Evolutionary conservation across 2,888 invertebrate species (phyloP).

Genomic region (Aphodius sticticus): DNA sequence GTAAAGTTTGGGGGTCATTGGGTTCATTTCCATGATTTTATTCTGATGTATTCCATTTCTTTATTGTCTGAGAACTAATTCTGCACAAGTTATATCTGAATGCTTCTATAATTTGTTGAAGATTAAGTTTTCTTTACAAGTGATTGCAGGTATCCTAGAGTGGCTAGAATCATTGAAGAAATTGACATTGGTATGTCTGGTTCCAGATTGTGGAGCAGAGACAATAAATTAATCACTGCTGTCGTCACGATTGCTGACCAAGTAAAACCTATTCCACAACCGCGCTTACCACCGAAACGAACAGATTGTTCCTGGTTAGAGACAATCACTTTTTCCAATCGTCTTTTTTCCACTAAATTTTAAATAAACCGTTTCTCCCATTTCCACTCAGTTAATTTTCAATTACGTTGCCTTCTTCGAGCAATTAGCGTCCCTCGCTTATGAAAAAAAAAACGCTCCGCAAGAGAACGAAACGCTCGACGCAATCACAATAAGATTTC

Average conservation of each 20-base stretch:
- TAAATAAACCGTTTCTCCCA: not conserved
- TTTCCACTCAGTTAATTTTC: not conserved
- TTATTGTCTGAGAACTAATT: too few relatives aligned
- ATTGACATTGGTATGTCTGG: not conserved
- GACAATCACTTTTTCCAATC: not conserved
- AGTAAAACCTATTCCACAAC: not conserved
- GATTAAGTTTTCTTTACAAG: too few relatives aligned
- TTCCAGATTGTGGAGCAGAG: not conserved
- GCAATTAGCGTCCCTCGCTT: not conserved
- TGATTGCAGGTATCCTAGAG: too few relatives aligned
- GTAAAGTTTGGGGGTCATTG: too few relatives aligned
- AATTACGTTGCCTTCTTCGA: not conserved
- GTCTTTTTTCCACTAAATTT: not conserved
- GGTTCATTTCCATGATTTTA: too few relatives aligned
- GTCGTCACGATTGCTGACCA: not conserved
- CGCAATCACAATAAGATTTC: conserved; percentile 4
- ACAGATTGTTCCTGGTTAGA: not conserved
- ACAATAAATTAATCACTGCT: not conserved
- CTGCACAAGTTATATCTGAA: too few relatives aligned
- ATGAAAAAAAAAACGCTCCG: not conserved
- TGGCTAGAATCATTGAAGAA: too few relatives aligned
- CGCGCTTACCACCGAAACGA: not conserved
- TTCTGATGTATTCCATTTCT: too few relatives aligned
- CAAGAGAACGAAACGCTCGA: not conserved
- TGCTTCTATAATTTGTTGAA: too few relatives aligned